phyloP scores from a whole-genome alignment of 2,888 invertebrate species.

The Cyclophora albipunctata region DNA sequence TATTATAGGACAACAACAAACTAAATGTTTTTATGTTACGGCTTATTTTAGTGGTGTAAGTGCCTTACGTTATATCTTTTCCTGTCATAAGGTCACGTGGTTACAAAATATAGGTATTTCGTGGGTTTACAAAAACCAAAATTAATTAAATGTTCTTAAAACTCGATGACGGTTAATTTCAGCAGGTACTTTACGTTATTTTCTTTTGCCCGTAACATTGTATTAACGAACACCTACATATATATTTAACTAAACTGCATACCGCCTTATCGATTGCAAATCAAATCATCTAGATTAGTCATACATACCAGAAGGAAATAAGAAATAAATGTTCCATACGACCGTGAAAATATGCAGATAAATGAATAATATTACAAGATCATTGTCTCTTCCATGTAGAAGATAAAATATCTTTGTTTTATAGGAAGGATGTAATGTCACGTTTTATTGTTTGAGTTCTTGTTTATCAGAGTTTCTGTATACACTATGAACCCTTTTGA shows the following conservation, averaged over 20 bases:
- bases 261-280: neutral
- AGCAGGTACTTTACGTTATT: no score
- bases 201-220: no score
- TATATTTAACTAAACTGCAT: neutral
- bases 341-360: slow-evolving; percentile 26
- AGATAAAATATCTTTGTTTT: slow-evolving; percentile 1
- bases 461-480: slow-evolving; percentile 6
- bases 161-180: no score
- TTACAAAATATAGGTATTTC: no score
- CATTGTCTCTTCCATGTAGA: slow-evolving; percentile 10
- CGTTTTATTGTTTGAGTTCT: neutral
- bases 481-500: no score
- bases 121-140: no score
- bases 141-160: no score
- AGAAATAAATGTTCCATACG: slow-evolving; percentile 9
- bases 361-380: slow-evolving; percentile 29
- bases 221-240: no score
- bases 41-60: neutral
- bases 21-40: neutral
- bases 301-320: slow-evolving; percentile 22
- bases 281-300: slow-evolving; percentile 21
- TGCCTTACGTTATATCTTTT: no score
- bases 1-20: no score
- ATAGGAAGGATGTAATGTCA: neutral
- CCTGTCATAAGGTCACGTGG: no score